phyloP scores from a whole-genome alignment of 2,888 invertebrate species.

The Campoplex capitator region DNA sequence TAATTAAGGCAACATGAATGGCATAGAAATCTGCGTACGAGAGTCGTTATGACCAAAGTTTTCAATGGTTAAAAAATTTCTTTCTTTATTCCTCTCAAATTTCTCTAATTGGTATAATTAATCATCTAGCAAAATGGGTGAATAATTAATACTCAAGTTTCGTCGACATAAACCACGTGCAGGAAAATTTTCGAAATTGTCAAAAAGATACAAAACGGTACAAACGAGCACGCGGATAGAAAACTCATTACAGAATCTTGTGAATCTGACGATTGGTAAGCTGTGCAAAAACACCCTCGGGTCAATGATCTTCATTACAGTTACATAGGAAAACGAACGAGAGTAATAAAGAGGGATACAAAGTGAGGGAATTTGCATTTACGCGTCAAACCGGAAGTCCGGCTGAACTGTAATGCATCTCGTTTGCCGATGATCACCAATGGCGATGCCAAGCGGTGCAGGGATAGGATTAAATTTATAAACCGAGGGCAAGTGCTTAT shows the following conservation, averaged over 20 bases:
- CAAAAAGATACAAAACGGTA: neutral
- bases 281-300: slow-evolving; percentile 48
- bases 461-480: slow-evolving; percentile 69
- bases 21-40: neutral
- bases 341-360: slow-evolving; percentile 20
- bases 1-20: too few species aligned
- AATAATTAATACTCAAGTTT: neutral
- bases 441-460: slow-evolving; percentile 39
- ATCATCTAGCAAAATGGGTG: neutral
- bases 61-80: neutral
- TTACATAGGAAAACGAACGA: slow-evolving; percentile 22
- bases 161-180: neutral
- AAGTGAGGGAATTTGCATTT: slow-evolving; percentile 27
- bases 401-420: slow-evolving; percentile 65
- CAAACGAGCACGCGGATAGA: neutral
- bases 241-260: slow-evolving; percentile 24
- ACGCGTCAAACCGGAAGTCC: slow-evolving; percentile 67
- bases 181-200: neutral
- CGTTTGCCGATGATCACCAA: slow-evolving; percentile 52
- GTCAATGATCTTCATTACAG: slow-evolving; percentile 58
- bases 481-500: slow-evolving; percentile 69
- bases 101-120: neutral
- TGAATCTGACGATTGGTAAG: slow-evolving; percentile 24
- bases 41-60: neutral
- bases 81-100: neutral